phyloP scores from a whole-genome alignment of 2,888 invertebrate species.

The Terebella lapidaria region DNA sequence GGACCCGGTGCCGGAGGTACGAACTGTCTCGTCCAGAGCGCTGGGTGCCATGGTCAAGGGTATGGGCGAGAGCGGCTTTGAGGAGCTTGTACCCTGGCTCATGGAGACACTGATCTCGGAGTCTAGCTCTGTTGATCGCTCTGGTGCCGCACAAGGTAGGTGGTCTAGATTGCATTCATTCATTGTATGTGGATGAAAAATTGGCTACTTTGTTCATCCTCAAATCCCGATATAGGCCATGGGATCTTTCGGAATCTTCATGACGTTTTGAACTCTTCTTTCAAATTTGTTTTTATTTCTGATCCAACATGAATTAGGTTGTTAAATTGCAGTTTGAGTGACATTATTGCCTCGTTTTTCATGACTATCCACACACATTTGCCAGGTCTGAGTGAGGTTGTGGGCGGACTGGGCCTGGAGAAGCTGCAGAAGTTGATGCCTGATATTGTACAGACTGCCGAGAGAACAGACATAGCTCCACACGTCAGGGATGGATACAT shows the following conservation, averaged over 20 bases:
- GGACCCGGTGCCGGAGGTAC: slow-evolving; percentile 96
- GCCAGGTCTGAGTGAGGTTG: slow-evolving; percentile 84
- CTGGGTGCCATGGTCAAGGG: slow-evolving; percentile 96
- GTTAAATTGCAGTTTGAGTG: too few relatives aligned
- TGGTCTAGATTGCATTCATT: not conserved
- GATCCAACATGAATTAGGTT: too few relatives aligned
- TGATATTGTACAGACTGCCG: slow-evolving; percentile 89
- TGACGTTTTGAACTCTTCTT: too few relatives aligned
- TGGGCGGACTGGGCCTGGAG: slow-evolving; percentile 89
- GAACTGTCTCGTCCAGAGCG: slow-evolving; percentile 91
- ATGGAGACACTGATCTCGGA: slow-evolving; percentile 97
- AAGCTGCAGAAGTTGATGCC: slow-evolving; percentile 96
- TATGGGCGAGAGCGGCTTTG: slow-evolving; percentile 93
- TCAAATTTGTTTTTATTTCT: too few relatives aligned
- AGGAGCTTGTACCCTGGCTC: slow-evolving; percentile 94
- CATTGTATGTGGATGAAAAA: too few relatives aligned
- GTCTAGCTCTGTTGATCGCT: slow-evolving; percentile 76
- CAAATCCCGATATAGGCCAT: too few relatives aligned
- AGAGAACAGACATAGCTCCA: slow-evolving; percentile 69
- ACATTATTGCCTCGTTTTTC: too few relatives aligned
- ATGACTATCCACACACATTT: too few relatives aligned
- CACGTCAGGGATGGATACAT: slow-evolving; percentile 99
- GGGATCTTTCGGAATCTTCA: too few relatives aligned
- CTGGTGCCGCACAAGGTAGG: slow-evolving; percentile 51
- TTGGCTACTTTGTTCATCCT: too few relatives aligned